Conservation (phyloP, 2,888 invertebrate species). For the Chaetoderma sp. region DNA sequence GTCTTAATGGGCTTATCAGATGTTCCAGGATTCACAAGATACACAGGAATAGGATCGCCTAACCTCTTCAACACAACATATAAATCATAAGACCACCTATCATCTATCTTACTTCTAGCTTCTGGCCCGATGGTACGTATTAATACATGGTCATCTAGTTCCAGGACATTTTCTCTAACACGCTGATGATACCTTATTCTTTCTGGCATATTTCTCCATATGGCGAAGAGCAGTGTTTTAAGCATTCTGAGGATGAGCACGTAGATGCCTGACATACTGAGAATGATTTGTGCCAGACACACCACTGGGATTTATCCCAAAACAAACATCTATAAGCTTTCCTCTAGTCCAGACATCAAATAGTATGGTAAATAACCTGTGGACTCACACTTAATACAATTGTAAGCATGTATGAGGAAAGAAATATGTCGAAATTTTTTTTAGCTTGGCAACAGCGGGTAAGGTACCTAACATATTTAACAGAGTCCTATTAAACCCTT, state of each 20-base stretch:
- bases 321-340: slow-evolving; percentile 11
- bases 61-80: slow-evolving; percentile 16
- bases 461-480: slow-evolving; percentile 30
- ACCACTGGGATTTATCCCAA: background rate
- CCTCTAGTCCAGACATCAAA: slow-evolving; percentile 27
- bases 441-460: slow-evolving; percentile 11
- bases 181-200: slow-evolving; percentile 16
- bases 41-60: slow-evolving; percentile 3
- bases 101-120: slow-evolving; percentile 24
- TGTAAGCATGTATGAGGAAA: slow-evolving; percentile 25
- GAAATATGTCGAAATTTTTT: slow-evolving; percentile 21
- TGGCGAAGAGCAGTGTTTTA: background rate
- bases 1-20: background rate
- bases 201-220: background rate
- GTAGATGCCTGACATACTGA: background rate
- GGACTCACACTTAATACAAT: slow-evolving; percentile 23
- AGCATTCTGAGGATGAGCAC: background rate
- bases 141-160: slow-evolving; percentile 24
- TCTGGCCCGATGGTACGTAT: slow-evolving; percentile 18
- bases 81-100: slow-evolving; percentile 19
- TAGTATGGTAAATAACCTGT: slow-evolving; percentile 24
- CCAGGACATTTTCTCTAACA: slow-evolving; percentile 1
- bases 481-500: slow-evolving; percentile 30
- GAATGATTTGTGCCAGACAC: background rate
- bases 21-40: slow-evolving; percentile 11